Evolutionary conservation across 1,140 invertebrate genomes (phyloP), one percentile per base, ranked within the genome.

Genomic region (Bombus ignitus): DNA sequence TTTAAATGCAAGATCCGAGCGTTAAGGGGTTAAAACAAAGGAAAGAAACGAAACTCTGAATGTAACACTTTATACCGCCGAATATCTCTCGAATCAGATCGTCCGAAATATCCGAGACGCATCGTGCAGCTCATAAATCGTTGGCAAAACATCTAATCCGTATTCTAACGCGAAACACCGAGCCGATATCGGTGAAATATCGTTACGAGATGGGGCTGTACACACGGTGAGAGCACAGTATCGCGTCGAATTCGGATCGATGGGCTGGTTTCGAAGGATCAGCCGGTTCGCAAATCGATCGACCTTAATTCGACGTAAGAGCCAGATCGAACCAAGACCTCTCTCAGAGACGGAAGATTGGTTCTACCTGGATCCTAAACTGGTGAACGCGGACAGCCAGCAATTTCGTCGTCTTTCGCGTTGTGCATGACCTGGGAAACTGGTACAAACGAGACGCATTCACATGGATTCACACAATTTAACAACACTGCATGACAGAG

Each of bases 171-270:
- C 68, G 83, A 85, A 85, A 85, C 83, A 73, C n/a, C 83, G 77
- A 44, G 77, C 66, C 83, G 83, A 72, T 85, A 85, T 85, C 76
- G 76, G 83, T 85, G 77, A 85, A 72, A 85, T 85, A 72, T 85
- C 76, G 77, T 80, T 85, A 47, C 68, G 76, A 39, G 39, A 37
- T 4, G 37, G 44, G 35, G 35, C 22, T 53, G 62, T 70, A 53
- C 28, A 42, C n/a, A 25, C 32, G 28, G 35, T 42, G 18, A 37
- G 37, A 28, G 53, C 59, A 66, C 0, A 12, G 22, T 44, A 47
- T 2, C 6, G 47, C 57, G 42, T 85, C 77, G 77, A 85, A 80
- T 53, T 65, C 42, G 68, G 68, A 84, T 85, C 83, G 77, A 79
- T 85, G 32, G 8, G 32, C 59, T 62, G 59, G 28, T n/a, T 62